phyloP scores from a whole-genome alignment of 2,113 vertebrate species.

The Aspiorhynchus laticeps region DNA sequence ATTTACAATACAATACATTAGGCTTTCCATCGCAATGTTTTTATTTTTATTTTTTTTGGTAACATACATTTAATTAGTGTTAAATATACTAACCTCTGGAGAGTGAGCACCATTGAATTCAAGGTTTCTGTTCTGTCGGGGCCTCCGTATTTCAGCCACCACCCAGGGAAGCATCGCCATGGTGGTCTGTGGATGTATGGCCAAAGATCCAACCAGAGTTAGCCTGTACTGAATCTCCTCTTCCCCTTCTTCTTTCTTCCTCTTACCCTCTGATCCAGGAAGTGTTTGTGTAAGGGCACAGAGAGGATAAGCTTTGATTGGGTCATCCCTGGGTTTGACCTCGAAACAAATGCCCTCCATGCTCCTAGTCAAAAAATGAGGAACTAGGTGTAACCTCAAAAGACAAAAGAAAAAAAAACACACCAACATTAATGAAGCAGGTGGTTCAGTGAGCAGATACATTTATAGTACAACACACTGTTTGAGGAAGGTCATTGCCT shows the following conservation, averaged over 20 bases:
- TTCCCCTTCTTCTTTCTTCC: constrained; percentile 42
- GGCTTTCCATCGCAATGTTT: neutral
- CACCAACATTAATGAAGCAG: neutral
- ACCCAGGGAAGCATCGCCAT: constrained; percentile 96
- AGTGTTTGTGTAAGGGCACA: constrained; percentile 7
- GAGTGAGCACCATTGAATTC: neutral
- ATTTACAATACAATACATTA: neutral
- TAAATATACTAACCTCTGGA: constrained; percentile 33
- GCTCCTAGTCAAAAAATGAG: constrained; percentile 33
- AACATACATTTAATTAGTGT: neutral
- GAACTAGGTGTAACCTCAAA: neutral
- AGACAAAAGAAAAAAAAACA: neutral
- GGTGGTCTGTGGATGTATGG: constrained; percentile 86
- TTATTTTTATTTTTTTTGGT: neutral
- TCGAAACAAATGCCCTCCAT: constrained; percentile 78
- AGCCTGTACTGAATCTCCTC: constrained; percentile 77
- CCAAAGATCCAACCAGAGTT: constrained; percentile 82
- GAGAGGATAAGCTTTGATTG: neutral
- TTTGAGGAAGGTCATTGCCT: neutral
- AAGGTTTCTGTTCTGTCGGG: constrained; percentile 55
- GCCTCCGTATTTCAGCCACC: constrained; percentile 85
- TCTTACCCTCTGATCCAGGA: constrained; percentile 31
- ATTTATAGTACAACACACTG: neutral
- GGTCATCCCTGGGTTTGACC: constrained; percentile 64
- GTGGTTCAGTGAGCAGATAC: neutral